Percentiles rank a stretch among this genome's conserved stretches.
Evolutionary conservation across 2,113 vertebrate genomes (phyloP).

Genomic region (Bubalus kerabau): DNA sequence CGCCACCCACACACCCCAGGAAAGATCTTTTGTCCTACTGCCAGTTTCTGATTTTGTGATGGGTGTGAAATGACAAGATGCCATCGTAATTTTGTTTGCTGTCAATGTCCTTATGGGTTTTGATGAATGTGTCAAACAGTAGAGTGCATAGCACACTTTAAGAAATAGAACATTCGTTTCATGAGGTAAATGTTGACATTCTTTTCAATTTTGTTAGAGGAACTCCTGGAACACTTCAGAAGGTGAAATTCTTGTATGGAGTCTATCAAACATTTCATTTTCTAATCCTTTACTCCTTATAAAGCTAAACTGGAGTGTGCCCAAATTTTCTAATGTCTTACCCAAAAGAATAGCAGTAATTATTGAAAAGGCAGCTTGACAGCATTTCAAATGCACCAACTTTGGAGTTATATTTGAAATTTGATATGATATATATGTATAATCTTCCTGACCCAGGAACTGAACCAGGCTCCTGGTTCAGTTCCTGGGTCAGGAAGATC

Average conservation of each 20-base stretch:
- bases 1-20: not conserved
- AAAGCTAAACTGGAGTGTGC: not conserved
- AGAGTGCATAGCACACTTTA: not conserved
- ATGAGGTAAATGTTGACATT: slow-evolving; percentile 46
- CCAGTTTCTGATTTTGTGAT: slow-evolving; percentile 32
- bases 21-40: not conserved
- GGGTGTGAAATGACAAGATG: slow-evolving; percentile 38
- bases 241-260: slow-evolving; percentile 3
- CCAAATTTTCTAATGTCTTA: not conserved
- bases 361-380: not conserved
- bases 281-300: not conserved
- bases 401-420: not conserved
- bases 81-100: slow-evolving; percentile 49
- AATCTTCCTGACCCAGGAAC: no score
- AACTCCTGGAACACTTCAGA: slow-evolving; percentile 14
- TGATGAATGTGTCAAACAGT: slow-evolving; percentile 47
- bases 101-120: slow-evolving; percentile 45
- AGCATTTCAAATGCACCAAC: not conserved
- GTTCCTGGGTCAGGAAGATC: not conserved
- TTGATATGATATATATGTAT: not conserved
- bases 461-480: no score
- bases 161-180: slow-evolving; percentile 50
- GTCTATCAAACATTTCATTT: not conserved
- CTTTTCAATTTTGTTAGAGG: not conserved
- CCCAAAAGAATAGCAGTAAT: not conserved